phyloP scores from a whole-genome alignment of 2,797 vertebrate genomes.

The Enteromius paludinosus region DNA sequence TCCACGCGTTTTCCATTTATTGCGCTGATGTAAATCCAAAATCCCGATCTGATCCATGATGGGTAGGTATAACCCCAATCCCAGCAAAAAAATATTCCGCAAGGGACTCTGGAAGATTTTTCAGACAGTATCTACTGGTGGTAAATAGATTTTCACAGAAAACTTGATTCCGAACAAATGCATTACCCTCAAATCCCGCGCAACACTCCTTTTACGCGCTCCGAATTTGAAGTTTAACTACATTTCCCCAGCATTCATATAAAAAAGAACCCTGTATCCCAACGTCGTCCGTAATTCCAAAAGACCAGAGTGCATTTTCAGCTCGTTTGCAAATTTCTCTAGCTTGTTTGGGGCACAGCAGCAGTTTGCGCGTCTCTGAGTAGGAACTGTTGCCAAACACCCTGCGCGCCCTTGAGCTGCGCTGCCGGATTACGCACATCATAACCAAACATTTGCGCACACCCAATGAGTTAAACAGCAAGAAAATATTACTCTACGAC shows the following conservation, averaged over 20 bases:
- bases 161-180: neutral
- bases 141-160: neutral
- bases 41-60: slow-evolving; percentile 39
- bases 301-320: neutral
- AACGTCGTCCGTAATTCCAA: neutral
- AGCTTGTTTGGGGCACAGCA: neutral
- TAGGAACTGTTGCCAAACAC: neutral
- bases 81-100: neutral
- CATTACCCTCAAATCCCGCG: neutral
- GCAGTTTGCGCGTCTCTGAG: slow-evolving; percentile 26
- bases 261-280: neutral
- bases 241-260: neutral
- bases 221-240: neutral
- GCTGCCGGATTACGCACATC: slow-evolving; percentile 36
- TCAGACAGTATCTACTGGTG: neutral
- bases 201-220: slow-evolving; percentile 16
- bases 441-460: slow-evolving; percentile 3
- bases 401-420: slow-evolving; percentile 20
- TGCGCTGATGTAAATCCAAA: slow-evolving; percentile 34
- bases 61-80: neutral
- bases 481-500: neutral
- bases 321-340: neutral
- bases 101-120: neutral
- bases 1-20: slow-evolving; percentile 13
- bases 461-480: neutral